These are phyloP conservation scores for Lasiurus cinereus DNA, from an alignment of 2,113 vertebrate genomes.

Conservation along the genomic window DNA sequence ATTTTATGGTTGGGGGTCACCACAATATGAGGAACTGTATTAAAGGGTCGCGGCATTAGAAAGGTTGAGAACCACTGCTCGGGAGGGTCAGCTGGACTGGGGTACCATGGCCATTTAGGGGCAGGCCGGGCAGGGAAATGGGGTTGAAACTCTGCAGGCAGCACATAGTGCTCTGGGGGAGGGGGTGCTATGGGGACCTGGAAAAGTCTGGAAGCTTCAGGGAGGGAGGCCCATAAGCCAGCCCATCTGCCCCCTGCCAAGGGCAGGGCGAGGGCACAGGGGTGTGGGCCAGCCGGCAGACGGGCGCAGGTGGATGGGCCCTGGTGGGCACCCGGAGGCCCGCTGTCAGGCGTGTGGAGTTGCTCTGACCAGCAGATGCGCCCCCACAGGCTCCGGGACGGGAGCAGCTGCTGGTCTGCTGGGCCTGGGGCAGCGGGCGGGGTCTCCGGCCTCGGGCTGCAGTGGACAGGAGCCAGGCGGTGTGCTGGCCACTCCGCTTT, in stretches of 20 bases:
- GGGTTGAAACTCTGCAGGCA: neutral
- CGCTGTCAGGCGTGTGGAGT: neutral
- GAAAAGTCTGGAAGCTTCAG: neutral
- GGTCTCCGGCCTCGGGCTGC: no score
- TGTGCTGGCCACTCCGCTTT: neutral
- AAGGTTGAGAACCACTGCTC: no score
- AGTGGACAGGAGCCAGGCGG: fast-evolving
- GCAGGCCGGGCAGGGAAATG: neutral
- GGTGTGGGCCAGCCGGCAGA: neutral
- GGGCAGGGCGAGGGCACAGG: neutral
- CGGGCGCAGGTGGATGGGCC: neutral
- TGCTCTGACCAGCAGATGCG: neutral
- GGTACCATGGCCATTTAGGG: no score
- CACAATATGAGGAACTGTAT: no score
- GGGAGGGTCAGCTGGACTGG: neutral
- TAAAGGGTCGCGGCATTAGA: no score
- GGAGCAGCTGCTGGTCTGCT: neutral
- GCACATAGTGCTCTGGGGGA: fast-evolving
- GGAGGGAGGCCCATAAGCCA: neutral
- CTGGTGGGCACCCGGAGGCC: neutral
- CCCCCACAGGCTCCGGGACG: neutral
- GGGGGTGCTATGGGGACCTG: fast-evolving
- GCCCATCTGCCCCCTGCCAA: neutral
- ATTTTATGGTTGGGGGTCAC: no score
- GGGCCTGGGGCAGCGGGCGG: neutral